A percentile compares a stretch with the other conserved stretches of the same genome.
Conservation (phyloP, 2,888 invertebrate species). For the Leucophenga maculata region DNA sequence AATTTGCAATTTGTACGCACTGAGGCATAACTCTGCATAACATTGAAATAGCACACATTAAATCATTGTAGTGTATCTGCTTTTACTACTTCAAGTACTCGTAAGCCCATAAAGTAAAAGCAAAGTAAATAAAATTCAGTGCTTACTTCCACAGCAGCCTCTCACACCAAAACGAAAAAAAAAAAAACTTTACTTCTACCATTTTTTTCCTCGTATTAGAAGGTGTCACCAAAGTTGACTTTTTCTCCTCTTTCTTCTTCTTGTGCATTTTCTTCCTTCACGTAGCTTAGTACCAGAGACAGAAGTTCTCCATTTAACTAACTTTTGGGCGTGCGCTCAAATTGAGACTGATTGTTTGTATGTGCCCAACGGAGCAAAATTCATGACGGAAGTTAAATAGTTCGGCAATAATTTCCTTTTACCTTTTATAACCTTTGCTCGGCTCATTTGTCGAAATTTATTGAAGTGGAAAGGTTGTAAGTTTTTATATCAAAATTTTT, state of each 20-base stretch:
- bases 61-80: too few relatives aligned
- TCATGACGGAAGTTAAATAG: background rate
- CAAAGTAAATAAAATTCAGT: too few relatives aligned
- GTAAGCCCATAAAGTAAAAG: too few relatives aligned
- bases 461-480: constrained; percentile 4
- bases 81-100: too few relatives aligned
- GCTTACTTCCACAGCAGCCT: too few relatives aligned
- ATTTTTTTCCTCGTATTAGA: background rate
- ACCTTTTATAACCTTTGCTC: background rate
- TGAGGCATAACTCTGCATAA: too few relatives aligned
- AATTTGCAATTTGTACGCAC: too few relatives aligned
- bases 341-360: constrained; percentile 19
- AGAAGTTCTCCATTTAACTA: background rate
- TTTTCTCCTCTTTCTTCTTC: too few relatives aligned
- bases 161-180: too few relatives aligned
- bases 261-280: background rate
- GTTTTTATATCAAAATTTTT: background rate
- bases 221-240: constrained; percentile 22
- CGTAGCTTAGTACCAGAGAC: background rate
- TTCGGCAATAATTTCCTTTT: background rate
- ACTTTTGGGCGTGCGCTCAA: constrained; percentile 17
- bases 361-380: background rate
- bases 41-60: too few relatives aligned
- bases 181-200: too few relatives aligned
- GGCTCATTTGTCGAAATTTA: constrained; percentile 12